Base-by-base conservation (phyloP, 2,797 vertebrate species). In the Phoxinus dragarum region DNA sequence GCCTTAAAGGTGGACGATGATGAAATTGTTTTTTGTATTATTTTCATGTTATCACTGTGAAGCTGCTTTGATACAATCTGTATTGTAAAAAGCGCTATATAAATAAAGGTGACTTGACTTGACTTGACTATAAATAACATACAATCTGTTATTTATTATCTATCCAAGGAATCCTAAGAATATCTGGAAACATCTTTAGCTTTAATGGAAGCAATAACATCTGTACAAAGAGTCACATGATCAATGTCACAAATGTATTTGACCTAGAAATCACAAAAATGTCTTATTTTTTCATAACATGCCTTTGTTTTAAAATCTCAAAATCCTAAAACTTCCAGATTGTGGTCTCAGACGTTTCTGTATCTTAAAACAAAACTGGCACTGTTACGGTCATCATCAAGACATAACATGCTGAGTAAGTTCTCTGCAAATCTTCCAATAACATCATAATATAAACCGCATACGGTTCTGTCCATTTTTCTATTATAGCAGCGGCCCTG, bases 371-470 rank as follows among this genome's bases (percentile, higher is more conserved):
- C 17, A 72, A 82, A 34, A 36, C 27, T 36, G 27, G 3, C 3
- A 16, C 11, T 1, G 9, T 8, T 40, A 56, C 11, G 8, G 34
- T 36, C 14, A 40, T 52, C 44, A 67, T 66, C 23, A 34, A 72
- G 23, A 54, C n/a, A 56, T 6, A 42, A 71, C 72, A 40, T 56
- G 12, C 72, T 61, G 27, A 34, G 61, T 69, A 5, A 54, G 19
- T 59, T 3, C 34, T 56, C 19, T 59, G 40, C 83, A 27, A 36
- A 27, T 34, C 14, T 78, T 66, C 17, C 6, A 54, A 19, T 19
- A 52, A 56, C 21, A 14, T 54, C 31, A 54, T 69, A 38, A 82
- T 16, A 52, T 76, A 84, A 84, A 67, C 5, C 1, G 16, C 82
- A 54, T 54, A 36, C 1, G 19, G 27, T 80, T 59, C 52, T 61